A percentile compares a stretch with the other conserved stretches of the same genome.
Evolutionary conservation across 2,797 vertebrate genomes (phyloP).

Genomic region (Artibeus jamaicensis): DNA sequence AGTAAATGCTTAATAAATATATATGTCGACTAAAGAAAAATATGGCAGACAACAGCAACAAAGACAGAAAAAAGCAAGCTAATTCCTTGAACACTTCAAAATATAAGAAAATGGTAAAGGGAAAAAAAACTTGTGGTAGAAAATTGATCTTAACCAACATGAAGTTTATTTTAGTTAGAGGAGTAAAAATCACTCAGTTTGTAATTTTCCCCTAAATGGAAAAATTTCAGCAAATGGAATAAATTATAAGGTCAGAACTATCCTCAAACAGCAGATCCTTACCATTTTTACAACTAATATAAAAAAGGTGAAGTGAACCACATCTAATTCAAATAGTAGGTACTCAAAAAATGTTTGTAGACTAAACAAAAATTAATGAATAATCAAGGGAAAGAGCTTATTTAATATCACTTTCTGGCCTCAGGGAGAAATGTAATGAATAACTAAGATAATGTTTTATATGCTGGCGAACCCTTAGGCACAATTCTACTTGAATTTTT

Average conservation of each 20-base stretch:
- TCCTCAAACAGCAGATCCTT: not conserved
- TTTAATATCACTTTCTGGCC: not conserved
- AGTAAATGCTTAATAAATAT: not conserved
- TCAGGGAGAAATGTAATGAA: not conserved
- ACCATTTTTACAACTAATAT: not conserved
- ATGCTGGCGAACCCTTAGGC: not conserved
- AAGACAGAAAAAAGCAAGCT: not conserved
- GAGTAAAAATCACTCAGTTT: not conserved
- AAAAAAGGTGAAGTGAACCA: not conserved
- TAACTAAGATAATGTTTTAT: not conserved
- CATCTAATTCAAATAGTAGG: not conserved
- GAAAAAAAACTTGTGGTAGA: not conserved
- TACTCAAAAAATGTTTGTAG: not conserved
- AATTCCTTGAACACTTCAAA: not conserved
- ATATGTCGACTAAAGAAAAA: not conserved
- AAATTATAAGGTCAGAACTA: not conserved
- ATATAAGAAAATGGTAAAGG: not conserved
- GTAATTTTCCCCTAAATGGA: not conserved
- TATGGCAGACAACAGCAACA: not conserved
- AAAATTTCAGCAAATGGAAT: not conserved
- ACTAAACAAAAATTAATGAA: conserved; percentile 1
- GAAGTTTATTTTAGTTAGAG: not conserved
- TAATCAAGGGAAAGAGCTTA: not conserved
- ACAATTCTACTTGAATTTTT: not conserved
- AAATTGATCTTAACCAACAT: not conserved